Evolutionary conservation across 2,113 vertebrate genomes (phyloP), one percentile per base, ranked within the genome.

Genomic region (Chamaea fasciata): DNA sequence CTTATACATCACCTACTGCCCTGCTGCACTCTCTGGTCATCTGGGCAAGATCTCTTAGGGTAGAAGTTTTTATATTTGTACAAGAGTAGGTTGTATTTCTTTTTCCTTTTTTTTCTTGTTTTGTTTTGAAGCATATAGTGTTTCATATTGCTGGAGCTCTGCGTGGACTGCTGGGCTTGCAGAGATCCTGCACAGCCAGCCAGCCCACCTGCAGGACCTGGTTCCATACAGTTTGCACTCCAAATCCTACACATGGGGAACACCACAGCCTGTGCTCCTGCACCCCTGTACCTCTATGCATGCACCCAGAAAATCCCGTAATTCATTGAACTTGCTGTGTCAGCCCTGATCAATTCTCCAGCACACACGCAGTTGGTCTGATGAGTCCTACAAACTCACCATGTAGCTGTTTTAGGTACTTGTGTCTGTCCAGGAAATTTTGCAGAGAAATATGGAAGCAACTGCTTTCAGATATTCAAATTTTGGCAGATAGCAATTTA

Each of bases 31-130:
- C 62, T 31, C 56, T 90, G 83, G 79, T 78, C 86, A 63, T 39
- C 47, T 39, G 73, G 30, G 30, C 64, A 93, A 52, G 8, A 67
- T 78, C 47, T 78, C 73, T 7, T 13, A 59, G 44, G 52, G 56
- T 90, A 80, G n/a, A 77, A 65, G 18, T 57, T 94, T 82, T 65
- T 80, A 27, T 92, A 83, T 83, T 86, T 88, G 42, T 69, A 24
- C 63, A 83, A 70, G 23, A 26, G 21, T 26, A 50, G 19, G 23
- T 19, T 60, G 67, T 73, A 17, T 71, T 78, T 84, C 11, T 55
- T 68, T 35, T 57, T 31, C 28, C 0, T 20, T 44, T 52, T 22
- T 15, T n/a, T 17, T 4, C 35, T 64, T 56, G 15, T 73, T 57
- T 64, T 79, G 9, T 67, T 88, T 83, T 50, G 64, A 83, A 19